These are phyloP conservation scores for Antechinus stuartii DNA, from an alignment of 2,113 vertebrate species.

Conservation along the genomic window DNA sequence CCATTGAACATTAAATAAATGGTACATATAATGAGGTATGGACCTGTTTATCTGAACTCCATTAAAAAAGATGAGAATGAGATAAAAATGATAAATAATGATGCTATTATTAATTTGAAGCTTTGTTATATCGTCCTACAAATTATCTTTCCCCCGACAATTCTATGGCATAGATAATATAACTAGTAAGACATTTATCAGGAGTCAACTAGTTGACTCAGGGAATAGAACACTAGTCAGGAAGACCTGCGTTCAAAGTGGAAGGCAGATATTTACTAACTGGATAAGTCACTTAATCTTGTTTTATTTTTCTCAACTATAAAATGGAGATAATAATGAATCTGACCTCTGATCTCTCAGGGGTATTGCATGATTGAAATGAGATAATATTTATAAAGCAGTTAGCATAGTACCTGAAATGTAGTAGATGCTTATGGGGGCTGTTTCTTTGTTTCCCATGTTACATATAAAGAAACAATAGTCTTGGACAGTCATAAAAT, in stretches of 20 bases:
- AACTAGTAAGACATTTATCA: neutral
- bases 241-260: neutral
- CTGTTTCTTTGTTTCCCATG: neutral
- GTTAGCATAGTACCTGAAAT: neutral
- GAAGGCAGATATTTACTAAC: neutral
- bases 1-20: neutral
- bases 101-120: neutral
- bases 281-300: too few species aligned
- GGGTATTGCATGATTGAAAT: neutral
- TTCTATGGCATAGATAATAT: neutral
- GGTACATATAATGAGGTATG: neutral
- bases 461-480: neutral
- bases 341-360: neutral
- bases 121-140: neutral
- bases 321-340: neutral
- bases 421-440: neutral
- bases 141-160: neutral
- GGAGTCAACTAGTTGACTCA: neutral
- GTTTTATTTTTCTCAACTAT: neutral
- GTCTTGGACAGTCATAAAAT: neutral
- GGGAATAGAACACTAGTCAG: too few species aligned
- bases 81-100: neutral
- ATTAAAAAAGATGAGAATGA: neutral
- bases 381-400: neutral
- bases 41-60: neutral